A percentile compares a stretch with the other conserved stretches of the same genome.
These are phyloP conservation scores for Leptoteleia sp. DNA, from an alignment of 1,140 invertebrate species.

Conservation along the genomic window DNA sequence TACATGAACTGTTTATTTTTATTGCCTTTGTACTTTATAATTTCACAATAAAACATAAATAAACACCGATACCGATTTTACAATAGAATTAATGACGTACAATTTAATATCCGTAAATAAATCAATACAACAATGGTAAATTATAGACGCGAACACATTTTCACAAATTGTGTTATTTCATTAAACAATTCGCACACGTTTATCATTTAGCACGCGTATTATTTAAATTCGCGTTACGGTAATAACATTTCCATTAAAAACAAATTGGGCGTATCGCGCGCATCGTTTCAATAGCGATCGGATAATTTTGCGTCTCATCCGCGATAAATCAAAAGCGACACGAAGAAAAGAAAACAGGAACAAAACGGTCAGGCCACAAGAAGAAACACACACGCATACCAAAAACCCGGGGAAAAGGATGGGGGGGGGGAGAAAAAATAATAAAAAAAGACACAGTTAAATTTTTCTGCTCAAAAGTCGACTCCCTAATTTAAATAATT, in stretches of 20 bases:
- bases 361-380: too few relatives aligned
- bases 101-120: conserved; percentile 29
- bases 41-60: conserved; percentile 17
- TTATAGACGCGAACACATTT: conserved; percentile 21
- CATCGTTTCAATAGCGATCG: not conserved
- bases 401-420: too few relatives aligned
- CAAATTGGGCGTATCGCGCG: conserved; percentile 6
- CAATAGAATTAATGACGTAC: conserved; percentile 40
- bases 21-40: conserved; percentile 11
- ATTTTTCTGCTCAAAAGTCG: not conserved
- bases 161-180: conserved; percentile 32
- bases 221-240: conserved; percentile 18
- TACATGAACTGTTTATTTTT: conserved; percentile 31
- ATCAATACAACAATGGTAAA: conserved; percentile 32
- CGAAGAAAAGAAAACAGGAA: not conserved
- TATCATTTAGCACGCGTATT: conserved; percentile 2
- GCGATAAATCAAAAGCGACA: conserved; percentile 18
- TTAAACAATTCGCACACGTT: conserved; percentile 13
- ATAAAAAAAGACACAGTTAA: too few relatives aligned
- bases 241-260: conserved; percentile 19
- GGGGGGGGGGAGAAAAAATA: too few relatives aligned
- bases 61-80: conserved; percentile 19
- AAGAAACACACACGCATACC: too few relatives aligned
- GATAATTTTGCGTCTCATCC: not conserved
- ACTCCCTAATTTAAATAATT: conserved; percentile 48